These are phyloP conservation scores for Zeus faber DNA, from an alignment of 2,113 vertebrate genomes.

Conservation along the genomic window DNA sequence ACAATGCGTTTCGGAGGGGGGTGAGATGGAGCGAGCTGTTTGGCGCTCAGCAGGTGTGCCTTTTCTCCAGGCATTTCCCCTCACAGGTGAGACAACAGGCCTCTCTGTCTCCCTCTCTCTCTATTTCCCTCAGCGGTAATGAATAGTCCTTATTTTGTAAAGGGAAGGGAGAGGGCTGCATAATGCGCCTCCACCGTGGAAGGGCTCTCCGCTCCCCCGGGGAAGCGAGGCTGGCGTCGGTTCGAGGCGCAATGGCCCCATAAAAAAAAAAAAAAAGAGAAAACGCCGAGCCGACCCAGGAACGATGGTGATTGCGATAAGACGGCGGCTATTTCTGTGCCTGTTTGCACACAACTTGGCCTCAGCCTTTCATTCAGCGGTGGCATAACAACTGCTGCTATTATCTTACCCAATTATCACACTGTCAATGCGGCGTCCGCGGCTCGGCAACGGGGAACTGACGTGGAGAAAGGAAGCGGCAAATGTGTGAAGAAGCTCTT, in stretches of 20 bases:
- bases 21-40: too few species aligned
- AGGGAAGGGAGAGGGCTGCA: constrained; percentile 17
- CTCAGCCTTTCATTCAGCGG: constrained; percentile 54
- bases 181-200: constrained; percentile 54
- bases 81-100: background rate
- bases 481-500: background rate
- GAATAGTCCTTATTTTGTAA: constrained; percentile 70
- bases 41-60: too few species aligned
- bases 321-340: too few species aligned
- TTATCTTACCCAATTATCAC: constrained; percentile 68
- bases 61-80: too few species aligned
- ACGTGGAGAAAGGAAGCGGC: background rate
- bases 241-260: constrained; percentile 40
- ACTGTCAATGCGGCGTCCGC: background rate
- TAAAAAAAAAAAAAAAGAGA: too few species aligned
- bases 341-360: constrained; percentile 70
- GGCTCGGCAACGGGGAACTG: too few species aligned
- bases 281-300: constrained; percentile 46
- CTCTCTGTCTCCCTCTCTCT: background rate
- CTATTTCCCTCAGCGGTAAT: constrained; percentile 41
- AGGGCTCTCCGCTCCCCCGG: constrained; percentile 54
- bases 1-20: too few species aligned
- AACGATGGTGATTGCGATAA: constrained; percentile 63
- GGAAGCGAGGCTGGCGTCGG: constrained; percentile 38
- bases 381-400: constrained; percentile 52